These are phyloP conservation scores for Bombycilla garrulus DNA, from an alignment of 2,113 vertebrate species.

Conservation along the genomic window DNA sequence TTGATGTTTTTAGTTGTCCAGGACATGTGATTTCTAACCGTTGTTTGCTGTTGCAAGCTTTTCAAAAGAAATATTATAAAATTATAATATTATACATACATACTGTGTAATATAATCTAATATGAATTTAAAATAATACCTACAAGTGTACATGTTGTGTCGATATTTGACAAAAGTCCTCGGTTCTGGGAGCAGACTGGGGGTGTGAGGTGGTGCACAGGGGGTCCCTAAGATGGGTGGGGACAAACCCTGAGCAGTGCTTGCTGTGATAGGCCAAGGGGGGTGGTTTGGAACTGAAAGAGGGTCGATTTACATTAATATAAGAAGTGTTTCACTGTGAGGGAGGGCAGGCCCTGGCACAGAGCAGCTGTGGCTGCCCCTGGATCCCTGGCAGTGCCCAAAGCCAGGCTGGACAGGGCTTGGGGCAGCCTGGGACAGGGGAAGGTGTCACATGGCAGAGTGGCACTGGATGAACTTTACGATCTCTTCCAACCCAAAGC, in stretches of 20 bases:
- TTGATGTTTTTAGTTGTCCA: background rate
- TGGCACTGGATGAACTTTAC: fast-evolving
- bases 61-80: background rate
- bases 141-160: background rate
- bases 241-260: background rate
- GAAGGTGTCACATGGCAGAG: fast-evolving
- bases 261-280: background rate
- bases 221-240: background rate
- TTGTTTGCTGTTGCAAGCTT: background rate
- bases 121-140: background rate
- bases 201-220: fast-evolving
- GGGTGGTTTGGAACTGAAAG: background rate
- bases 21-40: background rate
- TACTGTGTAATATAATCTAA: background rate
- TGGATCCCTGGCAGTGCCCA: background rate
- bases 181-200: background rate
- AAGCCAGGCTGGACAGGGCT: background rate
- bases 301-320: background rate
- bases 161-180: background rate
- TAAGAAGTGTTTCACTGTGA: background rate
- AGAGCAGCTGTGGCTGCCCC: background rate
- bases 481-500: background rate
- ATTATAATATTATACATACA: too few species aligned
- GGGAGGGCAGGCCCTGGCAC: background rate
- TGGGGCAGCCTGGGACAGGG: background rate